phyloP scores from a whole-genome alignment of 35 echinoderm and acorn worm species.

The Amphiura filiformis region DNA sequence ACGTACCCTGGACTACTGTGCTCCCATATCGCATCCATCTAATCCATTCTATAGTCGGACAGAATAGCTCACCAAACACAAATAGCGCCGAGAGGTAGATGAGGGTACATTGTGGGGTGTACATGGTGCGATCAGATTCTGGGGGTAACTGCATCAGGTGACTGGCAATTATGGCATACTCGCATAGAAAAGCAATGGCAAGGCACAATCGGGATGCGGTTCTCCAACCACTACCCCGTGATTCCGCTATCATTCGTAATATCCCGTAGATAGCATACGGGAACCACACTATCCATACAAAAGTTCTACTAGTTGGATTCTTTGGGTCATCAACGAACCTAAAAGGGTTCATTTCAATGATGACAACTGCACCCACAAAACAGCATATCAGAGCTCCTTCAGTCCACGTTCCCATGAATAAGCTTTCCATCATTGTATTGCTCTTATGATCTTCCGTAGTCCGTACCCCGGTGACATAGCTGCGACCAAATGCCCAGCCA shows the following conservation, averaged over 20 bases:
- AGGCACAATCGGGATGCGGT: slow-evolving; percentile 46
- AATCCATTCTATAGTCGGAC: slow-evolving; percentile 49
- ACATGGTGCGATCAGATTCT: slow-evolving; percentile 74
- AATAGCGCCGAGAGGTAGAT: slow-evolving; percentile 63
- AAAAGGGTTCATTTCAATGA: slow-evolving; percentile 40
- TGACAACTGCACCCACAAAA: slow-evolving; percentile 41
- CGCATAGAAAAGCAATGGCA: slow-evolving; percentile 65
- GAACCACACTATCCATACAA: slow-evolving; percentile 64
- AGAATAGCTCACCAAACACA: slow-evolving; percentile 54
- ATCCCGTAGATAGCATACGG: slow-evolving; percentile 56
- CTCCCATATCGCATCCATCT: slow-evolving; percentile 58
- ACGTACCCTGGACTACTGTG: slow-evolving; percentile 73
- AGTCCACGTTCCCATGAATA: slow-evolving; percentile 40
- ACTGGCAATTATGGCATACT: slow-evolving; percentile 53
- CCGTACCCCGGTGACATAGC: slow-evolving; percentile 52
- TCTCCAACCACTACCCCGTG: slow-evolving; percentile 27
- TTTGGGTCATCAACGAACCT: slow-evolving; percentile 21
- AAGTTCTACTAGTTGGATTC: slow-evolving; percentile 34
- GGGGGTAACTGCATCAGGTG: slow-evolving; percentile 52
- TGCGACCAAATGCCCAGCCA: slow-evolving; percentile 69
- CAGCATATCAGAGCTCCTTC: slow-evolving; percentile 50
- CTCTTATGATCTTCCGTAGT: slow-evolving; percentile 11
- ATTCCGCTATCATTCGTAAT: slow-evolving; percentile 48
- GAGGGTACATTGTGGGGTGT: slow-evolving; percentile 61
- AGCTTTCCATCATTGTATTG: slow-evolving; percentile 46